These are phyloP conservation scores for Vanacampus margaritifer DNA, from an alignment of 2,113 vertebrate genomes.

Conservation along the genomic window DNA sequence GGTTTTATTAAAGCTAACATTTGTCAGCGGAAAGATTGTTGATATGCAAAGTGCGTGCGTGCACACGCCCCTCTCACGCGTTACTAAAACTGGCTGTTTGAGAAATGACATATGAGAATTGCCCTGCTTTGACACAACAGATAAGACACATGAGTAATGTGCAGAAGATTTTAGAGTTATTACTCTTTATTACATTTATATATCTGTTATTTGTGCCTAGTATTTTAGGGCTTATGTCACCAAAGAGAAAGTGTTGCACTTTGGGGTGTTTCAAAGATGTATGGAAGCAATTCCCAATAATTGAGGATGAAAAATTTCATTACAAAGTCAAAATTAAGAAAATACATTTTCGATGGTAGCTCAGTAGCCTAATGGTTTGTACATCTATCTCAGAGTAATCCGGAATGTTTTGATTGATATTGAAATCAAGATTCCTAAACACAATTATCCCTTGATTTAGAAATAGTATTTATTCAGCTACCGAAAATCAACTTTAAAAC, in stretches of 20 bases:
- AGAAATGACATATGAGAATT: slow-evolving; percentile 76
- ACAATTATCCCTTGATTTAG: too few relatives aligned
- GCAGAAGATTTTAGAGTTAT: slow-evolving; percentile 66
- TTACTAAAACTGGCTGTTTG: slow-evolving; percentile 74
- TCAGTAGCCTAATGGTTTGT: not conserved
- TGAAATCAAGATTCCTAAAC: too few relatives aligned
- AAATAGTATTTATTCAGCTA: too few relatives aligned
- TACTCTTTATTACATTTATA: slow-evolving; percentile 56
- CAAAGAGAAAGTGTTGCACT: slow-evolving; percentile 10
- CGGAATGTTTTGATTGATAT: too few relatives aligned
- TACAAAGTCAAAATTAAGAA: not conserved
- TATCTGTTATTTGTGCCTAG: slow-evolving; percentile 62
- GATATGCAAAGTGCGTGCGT: slow-evolving; percentile 82
- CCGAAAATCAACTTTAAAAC: too few relatives aligned
- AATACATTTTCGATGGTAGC: not conserved
- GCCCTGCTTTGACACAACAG: slow-evolving; percentile 82
- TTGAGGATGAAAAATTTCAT: not conserved
- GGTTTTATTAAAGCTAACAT: slow-evolving; percentile 83
- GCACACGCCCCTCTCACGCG: slow-evolving; percentile 73
- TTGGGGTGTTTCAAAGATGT: not conserved
- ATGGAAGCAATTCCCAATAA: not conserved
- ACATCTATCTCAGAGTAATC: not conserved
- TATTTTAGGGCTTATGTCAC: slow-evolving; percentile 38
- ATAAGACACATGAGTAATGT: slow-evolving; percentile 81
- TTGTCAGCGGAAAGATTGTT: slow-evolving; percentile 81